Evolutionary conservation across 2,888 invertebrate genomes (phyloP), one percentile per base, ranked within the genome.

Genomic region (Parapristionchus giblindavisi): DNA sequence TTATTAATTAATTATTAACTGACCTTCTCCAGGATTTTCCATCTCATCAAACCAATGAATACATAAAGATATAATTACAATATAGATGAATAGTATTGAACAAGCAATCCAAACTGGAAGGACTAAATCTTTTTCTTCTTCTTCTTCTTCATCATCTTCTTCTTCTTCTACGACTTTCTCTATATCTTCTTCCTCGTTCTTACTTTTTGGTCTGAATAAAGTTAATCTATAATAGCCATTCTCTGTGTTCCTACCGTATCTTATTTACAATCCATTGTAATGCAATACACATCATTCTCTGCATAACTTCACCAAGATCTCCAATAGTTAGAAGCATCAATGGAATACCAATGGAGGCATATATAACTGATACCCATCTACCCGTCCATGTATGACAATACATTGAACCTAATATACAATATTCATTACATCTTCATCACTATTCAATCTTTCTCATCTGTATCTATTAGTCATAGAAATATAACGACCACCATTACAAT

Each of bases 271-370:
- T 34, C 43, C 24, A 65, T n/a, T 5, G 40, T 34, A 68, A 52
- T 68, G 34, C 14, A 43, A 24, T 68, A n/a, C 32, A 32, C 51
- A 68, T n/a, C 43, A 79, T 48, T 73, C 80, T 83, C 52, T 83
- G 83, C 34, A 83, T 77, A 75, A 81, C 78, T 77, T 81, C 81
- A 21, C 83, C 83, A 14, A 84, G 71, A 56, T 84, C 83, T 32
- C 82, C 82, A 17, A 84, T 75, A 6, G 80, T 80, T 1, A 84
- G 80, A 5, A 83, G 77, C 82, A 84, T 83, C 3, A 84, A 76
- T 6, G 83, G 83, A 40, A 83, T 75, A 27, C 75, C 84, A 24
- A 84, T 77, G 8, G 79, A 79, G 1, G 84, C 81, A 51, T 84
- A 84, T 38, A 83, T 72, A 3, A 84, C 79, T 0, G 84, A 82